A percentile compares a stretch with the other conserved stretches of the same genome.
These are phyloP conservation scores for Xiphorhynchus elegans DNA, from an alignment of 2,113 vertebrate species.

Conservation along the genomic window DNA sequence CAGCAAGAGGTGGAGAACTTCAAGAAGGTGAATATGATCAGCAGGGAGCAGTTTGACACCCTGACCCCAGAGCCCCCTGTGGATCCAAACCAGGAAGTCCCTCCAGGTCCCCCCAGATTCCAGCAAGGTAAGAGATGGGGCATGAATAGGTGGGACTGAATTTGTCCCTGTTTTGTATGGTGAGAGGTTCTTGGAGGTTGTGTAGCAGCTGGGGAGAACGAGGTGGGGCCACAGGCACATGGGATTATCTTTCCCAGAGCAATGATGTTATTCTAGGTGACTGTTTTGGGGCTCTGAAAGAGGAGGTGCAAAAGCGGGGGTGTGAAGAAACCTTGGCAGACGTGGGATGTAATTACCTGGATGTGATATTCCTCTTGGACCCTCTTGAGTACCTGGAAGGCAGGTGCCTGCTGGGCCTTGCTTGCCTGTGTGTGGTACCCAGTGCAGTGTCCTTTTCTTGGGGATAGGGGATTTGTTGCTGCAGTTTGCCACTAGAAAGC, in stretches of 20 bases:
- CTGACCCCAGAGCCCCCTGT: slow-evolving; percentile 96
- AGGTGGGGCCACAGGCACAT: neutral
- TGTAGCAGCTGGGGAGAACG: neutral
- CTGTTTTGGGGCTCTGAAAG: neutral
- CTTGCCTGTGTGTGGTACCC: neutral
- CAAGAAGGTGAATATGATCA: slow-evolving; percentile 99
- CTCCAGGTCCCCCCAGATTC: slow-evolving; percentile 91
- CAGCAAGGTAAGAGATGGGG: slow-evolving; percentile 85
- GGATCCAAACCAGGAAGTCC: slow-evolving; percentile 97
- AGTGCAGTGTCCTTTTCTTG: neutral
- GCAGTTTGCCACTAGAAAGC: neutral
- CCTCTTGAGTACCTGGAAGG: neutral
- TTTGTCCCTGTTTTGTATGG: neutral
- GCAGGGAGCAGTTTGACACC: slow-evolving; percentile 93
- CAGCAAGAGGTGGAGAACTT: slow-evolving; percentile 99
- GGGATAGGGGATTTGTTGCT: neutral
- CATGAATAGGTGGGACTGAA: neutral
- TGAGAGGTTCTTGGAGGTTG: neutral
- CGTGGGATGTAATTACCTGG: neutral
- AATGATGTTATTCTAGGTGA: neutral
- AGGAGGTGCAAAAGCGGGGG: neutral
- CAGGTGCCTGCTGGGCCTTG: neutral
- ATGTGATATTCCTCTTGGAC: neutral
- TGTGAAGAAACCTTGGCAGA: neutral
- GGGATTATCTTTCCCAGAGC: neutral